Conservation (phyloP, 2,797 vertebrate species). For the Champsocephalus gunnari region DNA sequence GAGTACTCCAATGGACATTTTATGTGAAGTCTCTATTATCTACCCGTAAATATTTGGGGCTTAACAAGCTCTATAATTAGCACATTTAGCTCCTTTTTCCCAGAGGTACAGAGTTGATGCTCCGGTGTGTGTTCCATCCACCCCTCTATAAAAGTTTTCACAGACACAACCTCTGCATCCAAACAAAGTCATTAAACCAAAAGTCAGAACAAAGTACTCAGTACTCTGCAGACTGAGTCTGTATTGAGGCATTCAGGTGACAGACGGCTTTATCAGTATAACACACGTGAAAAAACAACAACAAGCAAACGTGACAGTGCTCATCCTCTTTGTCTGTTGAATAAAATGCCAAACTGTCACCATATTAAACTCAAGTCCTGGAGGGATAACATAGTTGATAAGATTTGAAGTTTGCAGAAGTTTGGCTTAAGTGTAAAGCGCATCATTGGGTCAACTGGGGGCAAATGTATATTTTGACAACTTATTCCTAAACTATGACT, state of each 20-base stretch:
- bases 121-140: constrained; percentile 49
- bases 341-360: not conserved
- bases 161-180: constrained; percentile 61
- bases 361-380: not conserved
- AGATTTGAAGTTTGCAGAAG: not conserved
- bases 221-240: constrained; percentile 23
- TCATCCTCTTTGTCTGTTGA: not conserved
- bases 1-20: not conserved
- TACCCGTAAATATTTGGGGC: constrained; percentile 41
- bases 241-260: not conserved
- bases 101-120: constrained; percentile 45
- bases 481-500: no score
- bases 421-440: not conserved
- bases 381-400: not conserved
- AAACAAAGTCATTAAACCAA: constrained; percentile 70
- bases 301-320: not conserved
- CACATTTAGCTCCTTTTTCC: constrained; percentile 51
- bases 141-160: constrained; percentile 56
- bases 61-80: constrained; percentile 64
- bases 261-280: not conserved
- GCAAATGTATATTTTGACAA: no score
- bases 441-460: not conserved
- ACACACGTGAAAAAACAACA: not conserved
- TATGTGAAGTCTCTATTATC: constrained; percentile 3
- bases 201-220: constrained; percentile 22